Base-by-base conservation (phyloP, 2,888 invertebrate genomes). In the Galeopsomyia nigrocyanea region DNA sequence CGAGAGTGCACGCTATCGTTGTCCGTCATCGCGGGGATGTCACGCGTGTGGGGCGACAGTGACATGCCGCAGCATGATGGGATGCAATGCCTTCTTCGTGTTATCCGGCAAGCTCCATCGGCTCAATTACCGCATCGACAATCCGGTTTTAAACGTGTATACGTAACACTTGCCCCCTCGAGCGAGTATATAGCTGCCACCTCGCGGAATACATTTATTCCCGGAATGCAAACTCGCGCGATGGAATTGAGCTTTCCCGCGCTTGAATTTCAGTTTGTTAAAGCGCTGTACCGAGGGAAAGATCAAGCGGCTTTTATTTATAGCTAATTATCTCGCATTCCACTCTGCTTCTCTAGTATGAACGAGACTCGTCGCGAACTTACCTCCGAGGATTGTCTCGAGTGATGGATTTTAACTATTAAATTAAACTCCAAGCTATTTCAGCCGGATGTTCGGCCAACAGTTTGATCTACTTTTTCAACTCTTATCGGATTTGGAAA, bases 141-240 rank as follows among this genome's bases (percentile, higher is more conserved):
- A 68, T 68, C 68, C 68, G 63, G 63, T 68, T 68, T 68, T 63
- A 67, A n/a, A n/a, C n/a, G 3, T 31, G 7, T 68, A 68, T 68
- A 58, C 63, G 72, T 72, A 72, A 72, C 58, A 72, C 68, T 72
- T 49, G 72, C 67, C 31, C 31, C n/a, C n/a, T n/a, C n/a, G n/a
- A n/a, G n/a, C n/a, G n/a, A n/a, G n/a, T n/a, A n/a, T n/a, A 51
- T 17, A 50, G 49, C 39, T 10, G 17, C 49, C 50, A 19, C 55
- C 55, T 60, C 47, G 51, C n/a, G 26, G 57, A 49, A 71, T 61
- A 71, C 65, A 66, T 61, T 57, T 66, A 65, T 47, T 61, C 21
- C 21, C 7, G 31, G 31, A 31, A 5, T 31, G 31, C 31, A 3
- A 31, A 31, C 31, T 26, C 26, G 26, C 26, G 26, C 26, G 26